Evolutionary conservation across 2,797 vertebrate genomes (phyloP), one percentile per base, ranked within the genome.

Genomic region (Ctenopoma multispine): DNA sequence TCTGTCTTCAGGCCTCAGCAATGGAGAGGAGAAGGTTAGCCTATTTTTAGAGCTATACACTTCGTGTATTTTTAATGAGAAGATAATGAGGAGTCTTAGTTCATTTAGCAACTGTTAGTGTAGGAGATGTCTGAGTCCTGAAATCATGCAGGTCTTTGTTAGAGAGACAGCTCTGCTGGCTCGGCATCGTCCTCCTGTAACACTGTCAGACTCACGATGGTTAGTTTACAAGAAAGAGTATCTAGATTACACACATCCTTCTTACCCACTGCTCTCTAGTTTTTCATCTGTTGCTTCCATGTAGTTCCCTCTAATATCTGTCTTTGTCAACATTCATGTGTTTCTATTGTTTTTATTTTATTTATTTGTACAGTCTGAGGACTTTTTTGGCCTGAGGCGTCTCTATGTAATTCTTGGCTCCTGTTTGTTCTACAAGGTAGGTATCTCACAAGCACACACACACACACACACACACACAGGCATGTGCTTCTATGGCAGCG

Each of bases 351-450:
- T 23, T 0, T 20, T 0, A 2, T 60, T 36, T 27, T 14, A 60
- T 15, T 64, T 57, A 11, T 2, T 58, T 21, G 10, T 48, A 12
- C 86, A 99, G 98, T 97, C 98, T 5, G 98, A 99, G 91, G 97
- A 99, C 91, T 96, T 95, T 75, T 98, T 95, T 18, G 94, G 96
- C 81, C 94, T 97, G 93, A 95, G 97, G 87, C 95, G 98, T 70
- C 91, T 99, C 2, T 99, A 99, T 47, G 89, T 95, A 18, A 96
- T 96, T 72, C 87, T 98, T 75, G 98, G 98, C 36, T 97, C 96
- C 74, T 98, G 97, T 88, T 92, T 99, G 59, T 99, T 99, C 90
- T 99, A 97, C 84, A 99, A 97, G 96, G 98, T 99, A 84, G 48
- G 92, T 72, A 8, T 58, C 38, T 63, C 12, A 53, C 21, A 61